A percentile compares a stretch with the other conserved stretches of the same genome.
These are phyloP conservation scores for Ictalurus furcatus DNA, from an alignment of 2,113 vertebrate species.

Conservation along the genomic window DNA sequence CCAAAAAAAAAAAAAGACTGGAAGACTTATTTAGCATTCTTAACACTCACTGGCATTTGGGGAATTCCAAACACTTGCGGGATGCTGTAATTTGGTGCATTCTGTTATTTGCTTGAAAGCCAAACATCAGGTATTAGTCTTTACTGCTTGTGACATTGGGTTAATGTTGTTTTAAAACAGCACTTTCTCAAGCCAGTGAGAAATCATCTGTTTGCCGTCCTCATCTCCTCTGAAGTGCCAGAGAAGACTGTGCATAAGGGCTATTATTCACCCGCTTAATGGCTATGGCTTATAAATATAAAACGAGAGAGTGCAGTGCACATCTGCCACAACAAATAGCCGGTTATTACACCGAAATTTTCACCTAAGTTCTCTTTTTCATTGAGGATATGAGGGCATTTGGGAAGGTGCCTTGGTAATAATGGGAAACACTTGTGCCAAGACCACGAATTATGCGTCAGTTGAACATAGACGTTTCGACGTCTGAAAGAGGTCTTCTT, in stretches of 20 bases:
- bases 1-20: too few relatives aligned
- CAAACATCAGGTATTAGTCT: background rate
- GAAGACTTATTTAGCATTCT: background rate
- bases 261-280: slow-evolving; percentile 10
- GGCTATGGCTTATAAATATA: slow-evolving; percentile 19
- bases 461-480: too few relatives aligned
- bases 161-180: slow-evolving; percentile 25
- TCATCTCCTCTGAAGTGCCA: slow-evolving; percentile 2
- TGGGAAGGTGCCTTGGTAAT: background rate
- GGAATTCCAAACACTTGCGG: background rate
- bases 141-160: background rate
- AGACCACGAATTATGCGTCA: background rate
- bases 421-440: background rate
- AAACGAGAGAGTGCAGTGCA: background rate
- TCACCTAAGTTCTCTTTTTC: background rate
- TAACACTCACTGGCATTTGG: background rate
- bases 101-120: background rate
- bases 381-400: background rate
- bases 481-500: background rate
- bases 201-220: slow-evolving; percentile 13
- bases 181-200: background rate
- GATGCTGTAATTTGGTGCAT: background rate
- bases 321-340: slow-evolving; percentile 18
- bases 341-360: background rate
- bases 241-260: slow-evolving; percentile 15